Conservation (phyloP, 2,113 vertebrate genomes). For the Alectura lathami region DNA sequence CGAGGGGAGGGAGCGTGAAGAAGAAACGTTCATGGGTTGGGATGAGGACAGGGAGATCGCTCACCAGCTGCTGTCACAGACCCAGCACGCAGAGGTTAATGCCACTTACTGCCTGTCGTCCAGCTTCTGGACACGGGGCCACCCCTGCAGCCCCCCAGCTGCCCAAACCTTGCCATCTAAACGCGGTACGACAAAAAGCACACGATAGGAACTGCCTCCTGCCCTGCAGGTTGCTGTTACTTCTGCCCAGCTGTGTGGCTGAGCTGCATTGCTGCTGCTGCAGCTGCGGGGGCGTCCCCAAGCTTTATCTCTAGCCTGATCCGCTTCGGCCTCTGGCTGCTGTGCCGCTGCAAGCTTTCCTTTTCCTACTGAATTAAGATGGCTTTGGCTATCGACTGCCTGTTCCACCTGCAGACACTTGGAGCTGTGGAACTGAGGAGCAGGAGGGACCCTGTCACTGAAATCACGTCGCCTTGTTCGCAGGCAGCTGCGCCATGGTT, state of each 20-base stretch:
- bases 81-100: not conserved
- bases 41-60: not conserved
- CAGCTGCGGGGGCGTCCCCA: no score
- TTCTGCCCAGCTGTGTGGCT: not conserved
- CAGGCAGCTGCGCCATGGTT: not conserved
- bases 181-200: not conserved
- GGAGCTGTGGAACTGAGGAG: not conserved
- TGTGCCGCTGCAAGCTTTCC: fast-evolving
- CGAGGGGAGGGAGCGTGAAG: not conserved
- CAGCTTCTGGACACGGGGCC: no score
- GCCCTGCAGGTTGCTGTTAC: not conserved
- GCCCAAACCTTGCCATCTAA: no score
- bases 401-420: not conserved
- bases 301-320: not conserved
- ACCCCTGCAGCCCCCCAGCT: no score
- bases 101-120: not conserved
- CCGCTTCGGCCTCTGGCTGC: fast-evolving
- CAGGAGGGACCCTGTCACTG: not conserved
- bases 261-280: not conserved
- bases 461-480: not conserved
- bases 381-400: fast-evolving
- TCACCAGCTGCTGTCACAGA: not conserved
- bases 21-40: not conserved
- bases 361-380: not conserved
- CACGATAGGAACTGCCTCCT: not conserved